Evolutionary conservation across 2,888 invertebrate species (phyloP), one percentile per base, ranked within the genome.

Genomic region (Drosophila acutilabella): DNA sequence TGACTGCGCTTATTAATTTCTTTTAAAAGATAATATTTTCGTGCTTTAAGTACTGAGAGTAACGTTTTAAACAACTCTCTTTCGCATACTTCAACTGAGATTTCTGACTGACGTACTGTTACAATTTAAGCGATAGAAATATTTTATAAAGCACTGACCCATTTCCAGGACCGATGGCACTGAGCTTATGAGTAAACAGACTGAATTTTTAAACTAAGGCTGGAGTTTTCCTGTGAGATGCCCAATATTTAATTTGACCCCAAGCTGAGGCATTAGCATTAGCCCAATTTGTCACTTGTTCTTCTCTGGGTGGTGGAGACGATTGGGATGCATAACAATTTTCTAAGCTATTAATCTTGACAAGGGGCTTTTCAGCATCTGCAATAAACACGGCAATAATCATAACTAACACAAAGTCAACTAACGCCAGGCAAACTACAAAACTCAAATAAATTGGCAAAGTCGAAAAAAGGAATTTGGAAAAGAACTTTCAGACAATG

Each of bases 351-450:
- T 88, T 89, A 86, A 89, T 88, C 80, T 86, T 78, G 81, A 79
- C 80, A 79, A 88, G 67, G 66, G 72, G 78, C 73, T 81, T 85
- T 80, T 88, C 82, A 85, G 76, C 79, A 71, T 70, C 57, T 61
- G 84, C 80, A 84, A 88, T 88, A 89, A 88, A 89, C 89, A 86
- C 84, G 76, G 74, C 71, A 78, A 89, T 89, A 88, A 89, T 80
- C 81, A 88, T 87, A 88, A 88, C 84, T 88, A 88, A 83, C 85
- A 53, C 71, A 71, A 61, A 81, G 71, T 80, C 71, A 81, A 71
- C 76, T 74, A 51, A 61, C 52, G 58, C 33, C 51, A 36, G 62
- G 44, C 52, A 48, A 77, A 74, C 85, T 81, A 66, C 80, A 62
- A 59, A 71, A 68, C 74, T 52, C 71, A 69, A 67, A 77, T 87